A percentile compares a stretch with the other conserved stretches of the same genome.
These are phyloP conservation scores for Phrynosoma platyrhinos DNA, from an alignment of 2,113 vertebrate species.

Conservation along the genomic window DNA sequence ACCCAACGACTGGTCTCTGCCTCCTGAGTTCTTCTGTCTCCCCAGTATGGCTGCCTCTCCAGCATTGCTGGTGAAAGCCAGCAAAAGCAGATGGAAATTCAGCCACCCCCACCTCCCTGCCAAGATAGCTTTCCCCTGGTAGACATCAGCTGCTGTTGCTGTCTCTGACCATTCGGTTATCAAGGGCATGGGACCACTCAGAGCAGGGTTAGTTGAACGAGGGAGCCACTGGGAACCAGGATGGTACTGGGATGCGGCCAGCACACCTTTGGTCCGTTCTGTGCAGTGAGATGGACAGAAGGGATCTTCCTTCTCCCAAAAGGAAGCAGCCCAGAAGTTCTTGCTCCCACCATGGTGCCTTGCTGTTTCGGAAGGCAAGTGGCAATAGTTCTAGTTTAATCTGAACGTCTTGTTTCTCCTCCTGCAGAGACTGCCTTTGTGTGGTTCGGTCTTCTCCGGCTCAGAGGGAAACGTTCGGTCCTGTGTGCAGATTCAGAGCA, in stretches of 20 bases:
- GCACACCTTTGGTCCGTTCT: too few relatives aligned
- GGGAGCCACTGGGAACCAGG: too few relatives aligned
- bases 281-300: neutral
- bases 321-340: neutral
- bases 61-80: neutral
- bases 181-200: too few relatives aligned
- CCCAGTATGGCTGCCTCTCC: neutral
- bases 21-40: too few relatives aligned
- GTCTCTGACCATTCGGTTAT: too few relatives aligned
- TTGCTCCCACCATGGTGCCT: too few relatives aligned
- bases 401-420: neutral
- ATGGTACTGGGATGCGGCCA: neutral
- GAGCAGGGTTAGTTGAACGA: too few relatives aligned
- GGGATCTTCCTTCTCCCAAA: neutral
- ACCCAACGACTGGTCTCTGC: too few relatives aligned
- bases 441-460: conserved; percentile 39
- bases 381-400: too few relatives aligned
- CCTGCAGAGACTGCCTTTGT: conserved; percentile 13
- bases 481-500: conserved; percentile 7
- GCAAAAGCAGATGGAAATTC: neutral
- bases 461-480: neutral
- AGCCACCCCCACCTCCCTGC: neutral
- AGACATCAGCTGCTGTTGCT: too few relatives aligned
- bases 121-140: too few relatives aligned
- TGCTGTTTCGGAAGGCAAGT: neutral